A percentile compares a stretch with the other conserved stretches of the same genome.
phyloP scores from a whole-genome alignment of 2,113 vertebrate species.

The Pseudopodoces humilis region DNA sequence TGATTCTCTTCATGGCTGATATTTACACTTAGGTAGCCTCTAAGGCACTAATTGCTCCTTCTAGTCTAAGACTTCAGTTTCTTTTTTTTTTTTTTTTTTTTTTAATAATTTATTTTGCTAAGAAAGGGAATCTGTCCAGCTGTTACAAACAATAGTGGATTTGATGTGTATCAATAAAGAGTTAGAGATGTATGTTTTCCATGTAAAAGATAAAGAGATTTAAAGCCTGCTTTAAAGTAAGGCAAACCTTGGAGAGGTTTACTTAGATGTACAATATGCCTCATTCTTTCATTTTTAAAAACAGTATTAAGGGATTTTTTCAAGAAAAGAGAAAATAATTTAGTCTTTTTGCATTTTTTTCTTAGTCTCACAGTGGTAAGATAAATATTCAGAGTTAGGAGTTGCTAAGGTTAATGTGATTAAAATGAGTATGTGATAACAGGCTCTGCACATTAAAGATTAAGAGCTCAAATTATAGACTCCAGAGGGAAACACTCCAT shows the following conservation, averaged over 20 bases:
- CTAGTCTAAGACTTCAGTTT: not conserved
- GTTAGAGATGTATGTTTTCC: slow-evolving; percentile 1
- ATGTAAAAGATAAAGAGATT: not conserved
- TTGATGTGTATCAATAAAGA: slow-evolving; percentile 21
- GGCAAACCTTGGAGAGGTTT: slow-evolving; percentile 38
- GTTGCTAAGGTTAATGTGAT: slow-evolving; percentile 43
- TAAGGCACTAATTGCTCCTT: not conserved
- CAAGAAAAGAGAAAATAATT: slow-evolving; percentile 34
- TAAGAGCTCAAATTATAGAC: slow-evolving; percentile 51
- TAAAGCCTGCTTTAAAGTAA: slow-evolving; percentile 17
- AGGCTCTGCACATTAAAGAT: slow-evolving; percentile 17
- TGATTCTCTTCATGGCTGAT: slow-evolving; percentile 3
- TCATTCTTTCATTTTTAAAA: slow-evolving; percentile 35
- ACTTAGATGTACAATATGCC: not conserved
- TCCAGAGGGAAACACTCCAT: slow-evolving; percentile 19
- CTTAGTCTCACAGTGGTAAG: not conserved
- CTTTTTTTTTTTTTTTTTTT: not conserved
- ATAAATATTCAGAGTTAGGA: slow-evolving; percentile 40
- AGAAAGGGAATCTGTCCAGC: slow-evolving; percentile 17
- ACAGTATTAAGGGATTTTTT: not conserved
- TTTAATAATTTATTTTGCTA: not conserved
- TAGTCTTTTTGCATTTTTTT: not conserved
- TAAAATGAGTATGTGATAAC: slow-evolving; percentile 51
- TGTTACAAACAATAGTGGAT: slow-evolving; percentile 4
- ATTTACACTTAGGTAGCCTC: slow-evolving; percentile 16